phyloP scores from a whole-genome alignment of 2,113 vertebrate species.

The Thunnus thynnus region DNA sequence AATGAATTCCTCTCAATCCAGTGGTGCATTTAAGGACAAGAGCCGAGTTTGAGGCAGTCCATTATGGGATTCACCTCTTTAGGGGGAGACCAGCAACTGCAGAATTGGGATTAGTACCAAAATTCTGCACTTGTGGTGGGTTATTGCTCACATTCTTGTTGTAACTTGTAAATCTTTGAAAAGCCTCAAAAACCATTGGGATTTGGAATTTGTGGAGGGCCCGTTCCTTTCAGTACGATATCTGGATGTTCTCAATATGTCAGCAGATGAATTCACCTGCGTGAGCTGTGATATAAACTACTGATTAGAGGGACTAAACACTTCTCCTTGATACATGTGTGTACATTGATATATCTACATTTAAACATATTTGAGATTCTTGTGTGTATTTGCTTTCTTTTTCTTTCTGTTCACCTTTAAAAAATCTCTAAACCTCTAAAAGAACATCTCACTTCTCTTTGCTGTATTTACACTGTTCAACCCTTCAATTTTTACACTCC shows the following conservation, averaged over 20 bases:
- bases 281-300: too few species aligned
- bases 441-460: neutral
- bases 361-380: too few species aligned
- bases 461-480: neutral
- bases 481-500: neutral
- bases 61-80: conserved; percentile 16
- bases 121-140: neutral
- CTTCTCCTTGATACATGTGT: too few species aligned
- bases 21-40: conserved; percentile 28
- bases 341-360: too few species aligned
- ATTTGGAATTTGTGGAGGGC: too few species aligned
- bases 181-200: neutral
- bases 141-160: conserved; percentile 17
- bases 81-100: neutral
- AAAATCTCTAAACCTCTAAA: too few species aligned
- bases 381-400: too few species aligned
- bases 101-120: neutral
- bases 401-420: too few species aligned
- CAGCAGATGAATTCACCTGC: too few species aligned
- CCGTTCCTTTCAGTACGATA: too few species aligned
- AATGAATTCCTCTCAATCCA: conserved; percentile 40
- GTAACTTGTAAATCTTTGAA: neutral
- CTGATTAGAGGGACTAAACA: too few species aligned
- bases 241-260: too few species aligned
- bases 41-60: neutral